Base-by-base conservation (phyloP, 2,888 invertebrate genomes). In the Chrysodeixis includens region DNA sequence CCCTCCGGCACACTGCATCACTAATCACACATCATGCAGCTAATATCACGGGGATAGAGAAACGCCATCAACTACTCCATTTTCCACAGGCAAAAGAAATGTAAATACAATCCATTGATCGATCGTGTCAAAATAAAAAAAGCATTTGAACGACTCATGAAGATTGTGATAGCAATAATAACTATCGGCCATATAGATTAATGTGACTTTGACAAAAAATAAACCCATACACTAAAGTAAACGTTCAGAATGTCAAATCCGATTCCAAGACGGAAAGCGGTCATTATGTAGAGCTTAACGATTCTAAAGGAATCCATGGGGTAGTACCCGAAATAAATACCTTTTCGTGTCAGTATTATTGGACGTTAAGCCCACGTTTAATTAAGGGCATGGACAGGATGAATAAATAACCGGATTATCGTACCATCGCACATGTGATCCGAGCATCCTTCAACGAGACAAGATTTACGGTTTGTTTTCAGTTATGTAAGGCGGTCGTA, bases 371-470 rank as follows among this genome's bases (percentile, higher is more conserved):
- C 85, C 85, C 83, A 72, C 77, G 78, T 89, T 91, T 92, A 92
- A 93, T 93, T 90, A 90, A 86, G 82, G 82, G 76, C 80, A 84
- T 73, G 81, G 83, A 79, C 79, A 83, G 87, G 88, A 88, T 84
- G 88, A 88, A 92, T 92, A 93, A 93, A 94, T 92, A 90, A 90
- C 85, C 80, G 89, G 91, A 92, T 93, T 92, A 94, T 92, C 91
- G 82, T 79, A 84, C 85, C 87, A 93, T 93, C 92, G 88, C 85
- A 79, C 78, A 78, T 82, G 84, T 86, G 86, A 88, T 86, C 82
- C 80, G 75, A 71, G 74, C 82, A 79, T 86, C 83, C 83, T 83
- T 82, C 76, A 74, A 71, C 73, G 57, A 54, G 62, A 56, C 71
- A 74, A 71, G 76, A 80, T 86, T 81, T 81, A 84, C 79, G 85